Conservation (phyloP, 2,888 invertebrate species). For the Leucania comma region DNA sequence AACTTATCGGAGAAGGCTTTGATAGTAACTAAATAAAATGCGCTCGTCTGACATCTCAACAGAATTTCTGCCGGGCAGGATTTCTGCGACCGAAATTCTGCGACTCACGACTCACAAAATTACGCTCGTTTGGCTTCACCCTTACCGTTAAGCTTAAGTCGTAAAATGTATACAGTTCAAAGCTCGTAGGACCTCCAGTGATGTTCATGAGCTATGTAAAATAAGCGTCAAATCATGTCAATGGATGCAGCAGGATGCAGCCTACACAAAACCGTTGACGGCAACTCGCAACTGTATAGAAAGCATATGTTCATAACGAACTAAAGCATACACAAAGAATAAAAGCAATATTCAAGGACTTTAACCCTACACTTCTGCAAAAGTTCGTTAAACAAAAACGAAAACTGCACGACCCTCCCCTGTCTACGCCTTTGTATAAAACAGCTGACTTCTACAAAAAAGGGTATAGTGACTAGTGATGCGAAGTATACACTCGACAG, state of each 20-base stretch:
- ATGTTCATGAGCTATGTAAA: neutral
- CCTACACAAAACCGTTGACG: neutral
- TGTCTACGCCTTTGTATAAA: slow-evolving; percentile 10
- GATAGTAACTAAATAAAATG: too few species aligned
- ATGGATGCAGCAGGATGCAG: neutral
- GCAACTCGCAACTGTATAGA: neutral
- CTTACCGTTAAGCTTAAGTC: too few species aligned
- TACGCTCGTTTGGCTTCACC: too few species aligned
- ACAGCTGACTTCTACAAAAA: slow-evolving; percentile 21
- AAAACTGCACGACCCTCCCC: neutral
- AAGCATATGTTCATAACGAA: slow-evolving; percentile 13
- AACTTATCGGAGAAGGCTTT: too few species aligned
- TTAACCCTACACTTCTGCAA: slow-evolving; percentile 6
- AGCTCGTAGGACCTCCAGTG: too few species aligned
- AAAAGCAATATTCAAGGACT: neutral
- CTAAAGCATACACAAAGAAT: slow-evolving; percentile 1
- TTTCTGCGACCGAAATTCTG: too few species aligned
- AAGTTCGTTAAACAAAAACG: slow-evolving; percentile 1
- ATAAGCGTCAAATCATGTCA: neutral
- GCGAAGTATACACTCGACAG: slow-evolving; percentile 38
- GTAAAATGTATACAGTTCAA: too few species aligned
- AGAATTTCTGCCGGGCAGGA: too few species aligned
- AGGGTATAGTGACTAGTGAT: slow-evolving; percentile 14
- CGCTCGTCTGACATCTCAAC: too few species aligned
- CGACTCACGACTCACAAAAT: too few species aligned